phyloP scores from a whole-genome alignment of 2,888 invertebrate genomes.

The Orthonychiurus folsomi region DNA sequence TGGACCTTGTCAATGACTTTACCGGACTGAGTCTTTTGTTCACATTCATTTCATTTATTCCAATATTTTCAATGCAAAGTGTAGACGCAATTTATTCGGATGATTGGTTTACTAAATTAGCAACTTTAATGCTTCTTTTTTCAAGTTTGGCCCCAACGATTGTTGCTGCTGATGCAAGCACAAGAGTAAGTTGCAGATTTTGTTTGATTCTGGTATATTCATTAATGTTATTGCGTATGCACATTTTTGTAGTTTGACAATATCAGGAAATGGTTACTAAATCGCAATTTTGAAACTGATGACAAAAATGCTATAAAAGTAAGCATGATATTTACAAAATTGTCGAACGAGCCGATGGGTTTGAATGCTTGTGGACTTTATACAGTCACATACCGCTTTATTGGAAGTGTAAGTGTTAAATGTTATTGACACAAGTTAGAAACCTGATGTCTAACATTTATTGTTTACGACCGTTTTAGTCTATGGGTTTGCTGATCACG shows the following conservation, averaged over 20 bases:
- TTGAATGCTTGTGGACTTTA: not conserved
- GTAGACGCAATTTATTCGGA: not conserved
- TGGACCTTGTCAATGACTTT: not conserved
- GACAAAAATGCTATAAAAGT: not conserved
- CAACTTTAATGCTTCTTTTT: not conserved
- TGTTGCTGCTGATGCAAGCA: not conserved
- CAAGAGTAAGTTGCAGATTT: not conserved
- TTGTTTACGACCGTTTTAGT: too few species aligned
- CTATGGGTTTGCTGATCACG: not conserved
- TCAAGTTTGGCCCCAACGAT: not conserved
- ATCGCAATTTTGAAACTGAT: not conserved
- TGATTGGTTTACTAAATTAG: not conserved
- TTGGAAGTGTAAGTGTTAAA: not conserved
- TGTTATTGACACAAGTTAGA: not conserved
- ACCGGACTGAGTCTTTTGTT: not conserved
- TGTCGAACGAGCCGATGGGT: not conserved
- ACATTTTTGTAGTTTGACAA: not conserved
- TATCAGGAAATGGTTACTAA: not conserved
- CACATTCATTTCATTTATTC: not conserved
- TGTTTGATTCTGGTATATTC: too few species aligned
- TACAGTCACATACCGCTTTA: not conserved
- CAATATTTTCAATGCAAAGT: not conserved
- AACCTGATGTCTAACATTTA: not conserved
- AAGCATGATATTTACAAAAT: not conserved
- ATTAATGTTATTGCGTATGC: too few species aligned